Percentiles rank a stretch among this genome's conserved stretches.
phyloP scores from a whole-genome alignment of 2,113 vertebrate genomes.

The Todiramphus saurophagus region DNA sequence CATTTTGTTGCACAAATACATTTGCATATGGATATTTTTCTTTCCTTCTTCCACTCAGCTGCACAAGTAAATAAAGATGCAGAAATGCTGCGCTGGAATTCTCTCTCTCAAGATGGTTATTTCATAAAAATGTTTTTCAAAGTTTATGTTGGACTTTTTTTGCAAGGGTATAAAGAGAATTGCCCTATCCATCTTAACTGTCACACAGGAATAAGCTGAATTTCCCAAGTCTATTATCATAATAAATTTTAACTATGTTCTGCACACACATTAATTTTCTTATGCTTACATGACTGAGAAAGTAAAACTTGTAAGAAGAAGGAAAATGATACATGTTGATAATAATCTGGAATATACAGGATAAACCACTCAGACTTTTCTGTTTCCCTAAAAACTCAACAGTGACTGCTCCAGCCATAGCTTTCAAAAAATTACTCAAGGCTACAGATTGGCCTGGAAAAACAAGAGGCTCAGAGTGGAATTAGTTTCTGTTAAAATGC shows the following conservation, averaged over 20 bases:
- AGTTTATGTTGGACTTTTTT: neutral
- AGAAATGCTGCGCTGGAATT: neutral
- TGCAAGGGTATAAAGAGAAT: neutral
- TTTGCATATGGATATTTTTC: neutral
- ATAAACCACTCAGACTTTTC: neutral
- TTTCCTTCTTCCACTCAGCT: neutral
- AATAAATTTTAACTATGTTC: conserved; percentile 8
- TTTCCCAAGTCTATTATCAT: neutral
- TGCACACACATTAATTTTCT: neutral
- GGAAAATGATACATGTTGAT: neutral
- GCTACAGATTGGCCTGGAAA: neutral
- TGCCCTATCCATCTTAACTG: neutral
- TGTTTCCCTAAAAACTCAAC: neutral
- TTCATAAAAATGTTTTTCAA: conserved; percentile 8
- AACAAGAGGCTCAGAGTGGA: neutral
- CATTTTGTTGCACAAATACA: neutral
- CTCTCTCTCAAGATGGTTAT: neutral
- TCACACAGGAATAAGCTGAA: neutral
- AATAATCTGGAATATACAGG: neutral
- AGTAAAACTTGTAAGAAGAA: neutral
- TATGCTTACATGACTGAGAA: neutral
- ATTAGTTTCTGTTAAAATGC: neutral
- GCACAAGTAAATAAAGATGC: neutral
- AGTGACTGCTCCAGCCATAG: neutral
- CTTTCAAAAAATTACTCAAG: neutral